Evolutionary conservation across 92 coral and sea anemone genomes (phyloP), one percentile per base, ranked within the genome.

Genomic region (Siderastrea siderea): DNA sequence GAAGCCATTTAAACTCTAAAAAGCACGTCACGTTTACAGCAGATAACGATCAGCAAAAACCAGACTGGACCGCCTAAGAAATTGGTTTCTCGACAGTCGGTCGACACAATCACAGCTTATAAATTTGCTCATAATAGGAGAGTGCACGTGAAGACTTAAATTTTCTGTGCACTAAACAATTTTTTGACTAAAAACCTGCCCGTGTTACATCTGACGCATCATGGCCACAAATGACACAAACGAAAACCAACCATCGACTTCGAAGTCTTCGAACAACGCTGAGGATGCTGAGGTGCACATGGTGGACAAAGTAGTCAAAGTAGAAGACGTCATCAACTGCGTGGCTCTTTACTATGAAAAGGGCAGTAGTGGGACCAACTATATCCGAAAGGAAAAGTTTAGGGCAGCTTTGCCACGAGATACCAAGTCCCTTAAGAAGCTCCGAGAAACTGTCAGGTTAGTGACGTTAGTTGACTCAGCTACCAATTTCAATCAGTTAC

Each of bases 291-390:
- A 59, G 12, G 63, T 62, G 16, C 38, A 62, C 68, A 13, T 62
- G 68, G 63, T 59, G 6, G 68, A 62, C 68, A 26, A 62, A 62
- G 43, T 62, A 38, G 68, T 13, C 68, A 14, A 65, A 76, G 66
- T 65, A 48, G 64, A 57, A 14, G 59, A 75, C 16, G 44, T 75
- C 49, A 74, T 74, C 43, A 74, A 74, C 54, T 48, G 79, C 1
- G 79, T 74, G 48, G 79, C 79, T 1, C 58, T 74, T 60, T 74
- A 74, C 49, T 74, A 74, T 46, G 79, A 74, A 46, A 74, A 74
- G 79, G 79, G 79, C 17, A 74, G 79, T 61, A 74, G 79, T 74
- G 62, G 55, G 12, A 51, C 50, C 19, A 70, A 70, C 19, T 70
- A 1, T 70, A 4, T 70, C 19, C 44, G 3, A 47, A 12, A 12